Percentiles rank a stretch among this genome's conserved stretches.
phyloP scores from a whole-genome alignment of 2,113 vertebrate genomes.

The Falco punctatus region DNA sequence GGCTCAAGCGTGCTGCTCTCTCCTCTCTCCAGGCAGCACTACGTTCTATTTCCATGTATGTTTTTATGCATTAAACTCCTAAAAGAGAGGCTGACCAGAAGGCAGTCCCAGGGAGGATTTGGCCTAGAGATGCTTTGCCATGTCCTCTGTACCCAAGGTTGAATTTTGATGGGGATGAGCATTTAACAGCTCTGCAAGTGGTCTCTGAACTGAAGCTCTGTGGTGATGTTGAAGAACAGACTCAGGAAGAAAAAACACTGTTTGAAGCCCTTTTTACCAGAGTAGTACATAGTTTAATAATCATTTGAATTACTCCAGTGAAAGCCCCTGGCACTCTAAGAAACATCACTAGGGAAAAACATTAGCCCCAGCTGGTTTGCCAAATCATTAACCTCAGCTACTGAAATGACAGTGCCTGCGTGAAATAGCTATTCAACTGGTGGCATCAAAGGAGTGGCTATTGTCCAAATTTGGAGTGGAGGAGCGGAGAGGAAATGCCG shows the following conservation, averaged over 20 bases:
- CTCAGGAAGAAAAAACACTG: background rate
- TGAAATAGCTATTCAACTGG: background rate
- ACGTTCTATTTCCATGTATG: background rate
- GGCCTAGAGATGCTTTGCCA: background rate
- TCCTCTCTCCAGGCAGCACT: background rate
- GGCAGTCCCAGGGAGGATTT: background rate
- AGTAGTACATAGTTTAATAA: background rate
- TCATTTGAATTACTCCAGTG: background rate
- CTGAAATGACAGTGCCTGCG: background rate
- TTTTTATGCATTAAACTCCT: background rate
- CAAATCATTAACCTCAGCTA: background rate
- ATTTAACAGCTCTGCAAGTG: background rate
- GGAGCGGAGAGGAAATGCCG: background rate
- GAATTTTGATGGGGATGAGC: background rate
- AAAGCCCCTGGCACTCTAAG: background rate
- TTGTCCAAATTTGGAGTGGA: background rate
- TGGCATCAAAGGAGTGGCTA: background rate
- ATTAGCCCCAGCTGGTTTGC: background rate
- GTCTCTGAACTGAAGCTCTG: background rate
- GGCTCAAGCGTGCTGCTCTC: background rate
- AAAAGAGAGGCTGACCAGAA: constrained; percentile 1
- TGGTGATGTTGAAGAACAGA: background rate
- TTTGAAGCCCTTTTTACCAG: background rate
- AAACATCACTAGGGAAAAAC: background rate
- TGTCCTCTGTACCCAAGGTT: background rate